Evolutionary conservation across 2,113 vertebrate genomes (phyloP).

Genomic region (Urocitellus parryii): DNA sequence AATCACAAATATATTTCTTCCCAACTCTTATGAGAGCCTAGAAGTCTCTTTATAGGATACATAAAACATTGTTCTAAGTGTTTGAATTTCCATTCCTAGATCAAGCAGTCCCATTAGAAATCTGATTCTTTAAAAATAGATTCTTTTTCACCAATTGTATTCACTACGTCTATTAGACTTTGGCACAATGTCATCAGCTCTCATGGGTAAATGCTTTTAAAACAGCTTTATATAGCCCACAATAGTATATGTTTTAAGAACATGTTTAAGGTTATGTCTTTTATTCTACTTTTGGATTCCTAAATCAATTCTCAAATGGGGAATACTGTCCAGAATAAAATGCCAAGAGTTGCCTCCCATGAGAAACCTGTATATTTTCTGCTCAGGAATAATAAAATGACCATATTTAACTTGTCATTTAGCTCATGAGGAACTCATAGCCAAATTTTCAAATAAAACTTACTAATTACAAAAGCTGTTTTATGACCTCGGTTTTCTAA

Average conservation of each 20-base stretch:
- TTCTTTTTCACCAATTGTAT: background rate
- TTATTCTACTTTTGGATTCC: background rate
- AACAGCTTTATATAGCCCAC: background rate
- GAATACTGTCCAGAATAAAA: background rate
- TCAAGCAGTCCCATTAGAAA: background rate
- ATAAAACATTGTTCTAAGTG: background rate
- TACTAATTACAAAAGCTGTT: background rate
- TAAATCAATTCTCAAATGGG: background rate
- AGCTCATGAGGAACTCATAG: background rate
- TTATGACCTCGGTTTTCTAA: background rate
- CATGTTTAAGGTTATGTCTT: background rate
- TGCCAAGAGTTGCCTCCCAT: background rate
- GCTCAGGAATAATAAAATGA: background rate
- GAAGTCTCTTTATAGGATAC: background rate
- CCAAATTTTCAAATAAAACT: conserved; percentile 8
- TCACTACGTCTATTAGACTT: background rate
- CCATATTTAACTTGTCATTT: background rate
- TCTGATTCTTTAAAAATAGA: background rate
- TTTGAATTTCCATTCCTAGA: background rate
- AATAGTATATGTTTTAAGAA: background rate
- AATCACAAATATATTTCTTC: background rate
- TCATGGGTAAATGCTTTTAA: background rate
- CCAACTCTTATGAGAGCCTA: background rate
- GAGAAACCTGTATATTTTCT: background rate
- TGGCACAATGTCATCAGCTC: background rate